These are phyloP conservation scores for Alviniconcha strummeri DNA, from an alignment of 2,888 invertebrate genomes.

Conservation along the genomic window DNA sequence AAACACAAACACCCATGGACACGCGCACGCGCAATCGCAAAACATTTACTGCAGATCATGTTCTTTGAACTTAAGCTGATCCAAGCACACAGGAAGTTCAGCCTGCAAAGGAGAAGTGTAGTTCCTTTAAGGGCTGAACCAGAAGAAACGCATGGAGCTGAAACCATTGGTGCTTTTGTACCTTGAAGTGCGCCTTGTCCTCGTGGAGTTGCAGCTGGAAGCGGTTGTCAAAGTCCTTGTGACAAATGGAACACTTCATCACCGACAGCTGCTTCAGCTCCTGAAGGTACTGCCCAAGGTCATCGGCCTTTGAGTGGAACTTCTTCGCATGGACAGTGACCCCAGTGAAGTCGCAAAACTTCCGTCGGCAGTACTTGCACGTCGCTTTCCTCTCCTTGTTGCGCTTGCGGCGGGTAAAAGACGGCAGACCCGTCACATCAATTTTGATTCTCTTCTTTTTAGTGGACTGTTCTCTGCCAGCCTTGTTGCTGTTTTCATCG, in stretches of 20 bases:
- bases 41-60: too few relatives aligned
- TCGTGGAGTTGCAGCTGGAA: slow-evolving; percentile 46
- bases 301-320: slow-evolving; percentile 44
- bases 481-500: slow-evolving; percentile 27
- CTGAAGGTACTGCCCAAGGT: slow-evolving; percentile 46
- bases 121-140: too few relatives aligned
- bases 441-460: slow-evolving; percentile 24
- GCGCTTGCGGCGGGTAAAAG: slow-evolving; percentile 39
- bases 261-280: slow-evolving; percentile 47
- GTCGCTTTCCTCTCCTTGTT: slow-evolving; percentile 38
- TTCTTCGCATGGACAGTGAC: slow-evolving; percentile 52
- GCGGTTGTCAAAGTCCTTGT: slow-evolving; percentile 42
- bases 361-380: slow-evolving; percentile 54
- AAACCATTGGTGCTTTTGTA: not conserved
- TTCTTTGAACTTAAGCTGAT: too few relatives aligned
- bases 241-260: slow-evolving; percentile 47
- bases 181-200: slow-evolving; percentile 43
- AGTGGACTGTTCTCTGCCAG: not conserved
- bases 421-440: slow-evolving; percentile 23
- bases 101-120: too few relatives aligned
- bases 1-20: not conserved
- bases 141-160: too few relatives aligned
- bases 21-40: not conserved
- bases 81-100: too few relatives aligned
- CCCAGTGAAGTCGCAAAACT: slow-evolving; percentile 50